Evolutionary conservation across 2,113 vertebrate genomes (phyloP).

Genomic region (Protobothrops flavoviridis): DNA sequence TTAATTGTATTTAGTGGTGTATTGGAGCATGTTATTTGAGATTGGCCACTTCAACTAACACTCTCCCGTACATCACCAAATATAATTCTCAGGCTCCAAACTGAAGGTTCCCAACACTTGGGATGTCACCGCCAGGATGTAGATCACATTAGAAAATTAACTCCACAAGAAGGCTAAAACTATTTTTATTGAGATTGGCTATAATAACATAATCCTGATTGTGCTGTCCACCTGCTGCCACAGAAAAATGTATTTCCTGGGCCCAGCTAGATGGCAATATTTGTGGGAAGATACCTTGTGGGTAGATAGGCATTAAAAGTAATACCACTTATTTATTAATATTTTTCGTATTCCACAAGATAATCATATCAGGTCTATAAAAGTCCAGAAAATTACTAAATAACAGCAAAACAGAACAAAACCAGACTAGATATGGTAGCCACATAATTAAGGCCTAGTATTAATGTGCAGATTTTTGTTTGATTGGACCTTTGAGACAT

Average conservation of each 20-base stretch:
- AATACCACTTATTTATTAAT: background rate
- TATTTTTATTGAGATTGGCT: background rate
- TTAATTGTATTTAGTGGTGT: background rate
- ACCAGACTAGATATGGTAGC: background rate
- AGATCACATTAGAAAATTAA: background rate
- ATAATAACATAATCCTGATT: background rate
- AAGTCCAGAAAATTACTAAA: background rate
- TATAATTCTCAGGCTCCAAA: background rate
- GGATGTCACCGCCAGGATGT: background rate
- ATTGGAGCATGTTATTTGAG: background rate
- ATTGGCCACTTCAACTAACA: background rate
- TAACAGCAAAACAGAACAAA: background rate
- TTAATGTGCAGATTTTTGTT: background rate
- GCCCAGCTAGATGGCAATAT: background rate
- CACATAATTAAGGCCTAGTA: background rate
- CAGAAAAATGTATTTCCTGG: background rate
- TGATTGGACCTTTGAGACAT: background rate
- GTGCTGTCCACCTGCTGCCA: background rate
- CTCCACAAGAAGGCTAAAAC: background rate
- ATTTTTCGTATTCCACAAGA: background rate
- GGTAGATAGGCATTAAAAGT: background rate
- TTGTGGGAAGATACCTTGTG: background rate
- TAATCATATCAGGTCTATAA: background rate
- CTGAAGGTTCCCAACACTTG: background rate
- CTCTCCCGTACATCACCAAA: background rate